Percentiles rank a stretch among this genome's conserved stretches.
These are phyloP conservation scores for Astropecten irregularis DNA, from an alignment of 53 echinoderm and acorn worm genomes.

Conservation along the genomic window DNA sequence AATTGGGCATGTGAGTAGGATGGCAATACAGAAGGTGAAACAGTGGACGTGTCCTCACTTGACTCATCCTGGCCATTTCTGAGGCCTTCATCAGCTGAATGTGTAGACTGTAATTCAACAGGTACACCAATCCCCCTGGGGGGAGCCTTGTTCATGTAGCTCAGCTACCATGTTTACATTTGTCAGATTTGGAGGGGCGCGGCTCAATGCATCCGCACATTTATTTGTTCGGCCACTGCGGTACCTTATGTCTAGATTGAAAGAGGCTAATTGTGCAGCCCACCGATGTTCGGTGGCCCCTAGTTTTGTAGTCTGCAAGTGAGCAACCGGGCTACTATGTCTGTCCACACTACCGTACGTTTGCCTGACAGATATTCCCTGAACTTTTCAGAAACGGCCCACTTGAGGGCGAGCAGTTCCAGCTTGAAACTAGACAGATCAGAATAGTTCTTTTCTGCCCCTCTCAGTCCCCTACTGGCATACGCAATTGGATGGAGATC, in stretches of 20 bases:
- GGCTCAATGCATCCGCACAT: constrained; percentile 9
- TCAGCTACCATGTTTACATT: too few species aligned
- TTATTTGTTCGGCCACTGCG: constrained; percentile 33
- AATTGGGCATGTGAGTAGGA: constrained; percentile 26
- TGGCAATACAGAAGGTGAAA: constrained; percentile 18
- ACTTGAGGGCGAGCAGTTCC: constrained; percentile 30
- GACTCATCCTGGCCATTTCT: not conserved
- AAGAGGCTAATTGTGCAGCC: constrained; percentile 57
- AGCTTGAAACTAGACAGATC: constrained; percentile 18
- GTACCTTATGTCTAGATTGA: constrained; percentile 56
- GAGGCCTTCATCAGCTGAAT: not conserved
- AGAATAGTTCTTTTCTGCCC: not conserved
- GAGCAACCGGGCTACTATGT: constrained; percentile 29
- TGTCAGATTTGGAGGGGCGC: not conserved
- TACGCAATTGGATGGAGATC: not conserved
- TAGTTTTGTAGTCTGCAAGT: constrained; percentile 31
- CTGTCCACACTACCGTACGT: constrained; percentile 24
- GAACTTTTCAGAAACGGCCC: constrained; percentile 42
- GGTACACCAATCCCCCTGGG: too few species aligned
- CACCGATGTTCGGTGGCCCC: constrained; percentile 64
- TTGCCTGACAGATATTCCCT: not conserved
- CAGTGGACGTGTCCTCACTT: too few species aligned
- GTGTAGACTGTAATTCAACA: not conserved
- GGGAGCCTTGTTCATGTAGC: too few species aligned
- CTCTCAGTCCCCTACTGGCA: not conserved